phyloP scores from a whole-genome alignment of 2,888 invertebrate genomes.

The Rhingia rostrata region DNA sequence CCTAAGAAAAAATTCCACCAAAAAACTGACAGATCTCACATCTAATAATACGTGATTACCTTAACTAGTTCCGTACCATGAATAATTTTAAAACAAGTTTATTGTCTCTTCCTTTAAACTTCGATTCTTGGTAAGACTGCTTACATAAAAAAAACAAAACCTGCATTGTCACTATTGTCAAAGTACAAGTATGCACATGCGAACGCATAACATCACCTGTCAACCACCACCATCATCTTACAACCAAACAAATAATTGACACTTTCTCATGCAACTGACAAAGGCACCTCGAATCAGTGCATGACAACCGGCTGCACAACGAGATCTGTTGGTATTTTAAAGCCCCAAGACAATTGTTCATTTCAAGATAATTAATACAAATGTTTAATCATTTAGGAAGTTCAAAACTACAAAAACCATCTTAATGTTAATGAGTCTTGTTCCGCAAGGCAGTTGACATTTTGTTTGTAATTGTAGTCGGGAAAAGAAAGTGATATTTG shows the following conservation, averaged over 20 bases:
- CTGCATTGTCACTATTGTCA: background rate
- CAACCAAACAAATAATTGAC: conserved; percentile 10
- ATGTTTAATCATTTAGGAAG: conserved; percentile 18
- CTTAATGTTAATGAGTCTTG: conserved; percentile 10
- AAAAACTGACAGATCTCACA: no score
- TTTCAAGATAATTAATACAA: conserved; percentile 42
- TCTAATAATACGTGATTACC: no score
- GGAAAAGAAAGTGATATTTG: conserved; percentile 45
- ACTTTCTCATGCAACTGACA: conserved; percentile 49
- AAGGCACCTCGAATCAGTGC: conserved; percentile 46
- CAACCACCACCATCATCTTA: conserved; percentile 15
- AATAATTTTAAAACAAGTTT: no score
- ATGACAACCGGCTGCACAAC: conserved; percentile 45
- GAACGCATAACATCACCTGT: conserved; percentile 14
- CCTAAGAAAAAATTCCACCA: no score
- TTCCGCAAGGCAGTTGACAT: conserved; percentile 37
- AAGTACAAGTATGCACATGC: background rate
- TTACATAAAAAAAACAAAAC: background rate
- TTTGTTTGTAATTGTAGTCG: conserved; percentile 20
- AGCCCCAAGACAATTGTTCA: conserved; percentile 15
- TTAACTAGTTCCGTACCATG: no score
- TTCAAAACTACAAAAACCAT: conserved; percentile 2
- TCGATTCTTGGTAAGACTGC: conserved; percentile 3
- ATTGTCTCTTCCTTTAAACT: no score
- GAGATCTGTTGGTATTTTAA: conserved; percentile 13